Conservation (phyloP, 2,888 invertebrate species). For the Philonicus albiceps region DNA sequence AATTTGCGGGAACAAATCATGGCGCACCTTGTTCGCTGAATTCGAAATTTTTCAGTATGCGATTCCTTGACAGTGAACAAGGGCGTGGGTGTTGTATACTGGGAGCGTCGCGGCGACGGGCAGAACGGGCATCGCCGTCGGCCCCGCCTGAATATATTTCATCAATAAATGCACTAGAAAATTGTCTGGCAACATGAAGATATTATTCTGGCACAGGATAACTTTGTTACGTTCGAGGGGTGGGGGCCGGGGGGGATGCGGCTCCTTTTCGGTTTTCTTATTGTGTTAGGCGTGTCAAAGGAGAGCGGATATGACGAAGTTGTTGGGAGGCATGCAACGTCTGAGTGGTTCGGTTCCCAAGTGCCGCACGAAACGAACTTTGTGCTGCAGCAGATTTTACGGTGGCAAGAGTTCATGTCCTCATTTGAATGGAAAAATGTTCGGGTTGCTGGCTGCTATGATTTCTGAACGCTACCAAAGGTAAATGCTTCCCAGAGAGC, state of each 20-base stretch:
- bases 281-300: constrained; percentile 30
- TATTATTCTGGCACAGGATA: constrained; percentile 5
- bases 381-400: neutral
- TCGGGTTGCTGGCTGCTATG: neutral
- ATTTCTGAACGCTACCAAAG: neutral
- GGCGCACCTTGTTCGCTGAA: constrained; percentile 41
- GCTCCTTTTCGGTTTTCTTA: constrained; percentile 14
- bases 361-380: neutral
- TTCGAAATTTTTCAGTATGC: constrained; percentile 39
- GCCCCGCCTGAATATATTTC: constrained; percentile 29
- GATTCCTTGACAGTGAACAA: constrained; percentile 20
- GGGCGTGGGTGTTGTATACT: neutral
- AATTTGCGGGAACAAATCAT: constrained; percentile 45
- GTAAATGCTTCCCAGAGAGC: neutral
- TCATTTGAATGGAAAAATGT: neutral
- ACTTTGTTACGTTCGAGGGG: neutral
- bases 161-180: constrained; percentile 34
- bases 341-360: neutral
- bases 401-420: neutral
- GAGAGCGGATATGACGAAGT: neutral
- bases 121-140: neutral
- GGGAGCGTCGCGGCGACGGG: neutral
- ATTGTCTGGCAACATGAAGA: constrained; percentile 30
- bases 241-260: neutral
- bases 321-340: constrained; percentile 4